A percentile compares a stretch with the other conserved stretches of the same genome.
These are phyloP conservation scores for Clarias batrachus DNA, from an alignment of 2,113 vertebrate genomes.

Conservation along the genomic window DNA sequence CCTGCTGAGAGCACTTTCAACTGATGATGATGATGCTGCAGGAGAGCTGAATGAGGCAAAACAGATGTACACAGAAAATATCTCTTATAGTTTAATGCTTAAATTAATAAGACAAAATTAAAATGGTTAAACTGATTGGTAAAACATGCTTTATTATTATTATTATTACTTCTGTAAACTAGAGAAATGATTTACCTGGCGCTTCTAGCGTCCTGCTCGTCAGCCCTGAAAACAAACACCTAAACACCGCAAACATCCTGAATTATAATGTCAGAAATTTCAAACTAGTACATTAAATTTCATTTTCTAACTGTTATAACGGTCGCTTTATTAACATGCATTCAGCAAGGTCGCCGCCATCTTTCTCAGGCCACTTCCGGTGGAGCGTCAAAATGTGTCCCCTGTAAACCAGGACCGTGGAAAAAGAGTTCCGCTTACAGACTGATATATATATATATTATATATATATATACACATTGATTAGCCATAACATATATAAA, in stretches of 20 bases:
- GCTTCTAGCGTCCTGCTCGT: slow-evolving; percentile 33
- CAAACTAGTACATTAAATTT: not conserved
- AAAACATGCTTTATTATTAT: too few species aligned
- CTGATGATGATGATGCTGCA: slow-evolving; percentile 46
- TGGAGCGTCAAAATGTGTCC: slow-evolving; percentile 4
- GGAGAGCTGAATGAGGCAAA: slow-evolving; percentile 53
- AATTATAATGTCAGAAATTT: not conserved
- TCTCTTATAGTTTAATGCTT: not conserved
- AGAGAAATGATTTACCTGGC: slow-evolving; percentile 53
- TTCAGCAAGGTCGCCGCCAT: slow-evolving; percentile 65
- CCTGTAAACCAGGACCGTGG: not conserved
- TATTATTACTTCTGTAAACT: too few species aligned
- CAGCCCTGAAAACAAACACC: slow-evolving; percentile 57
- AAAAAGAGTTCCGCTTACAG: not conserved
- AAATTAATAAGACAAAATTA: not conserved
- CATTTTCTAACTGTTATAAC: not conserved
- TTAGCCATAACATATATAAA: too few species aligned
- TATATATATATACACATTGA: too few species aligned
- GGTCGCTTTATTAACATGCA: slow-evolving; percentile 14
- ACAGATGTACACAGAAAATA: not conserved
- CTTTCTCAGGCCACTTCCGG: slow-evolving; percentile 51
- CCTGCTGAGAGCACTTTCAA: slow-evolving; percentile 71
- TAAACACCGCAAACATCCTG: slow-evolving; percentile 64
- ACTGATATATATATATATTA: not conserved
- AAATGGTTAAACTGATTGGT: not conserved